Evolutionary conservation across 2,888 invertebrate genomes (phyloP).

Genomic region (Sarcophaga subvicina): DNA sequence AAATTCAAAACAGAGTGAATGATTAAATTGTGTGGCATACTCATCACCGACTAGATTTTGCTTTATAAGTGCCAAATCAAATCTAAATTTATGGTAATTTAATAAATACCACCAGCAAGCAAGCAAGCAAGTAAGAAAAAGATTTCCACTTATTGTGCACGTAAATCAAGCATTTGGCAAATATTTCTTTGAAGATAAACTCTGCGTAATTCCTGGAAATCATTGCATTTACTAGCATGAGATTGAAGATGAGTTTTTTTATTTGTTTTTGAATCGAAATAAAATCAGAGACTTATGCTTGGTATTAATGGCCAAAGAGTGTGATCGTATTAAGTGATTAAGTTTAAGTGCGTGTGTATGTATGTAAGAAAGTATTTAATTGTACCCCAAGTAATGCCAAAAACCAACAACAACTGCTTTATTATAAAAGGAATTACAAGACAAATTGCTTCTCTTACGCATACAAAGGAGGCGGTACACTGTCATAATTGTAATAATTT

Average conservation of each 20-base stretch:
- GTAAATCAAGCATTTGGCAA: conserved; percentile 23
- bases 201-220: background rate
- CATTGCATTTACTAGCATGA: background rate
- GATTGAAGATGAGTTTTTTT: background rate
- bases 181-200: too few species aligned
- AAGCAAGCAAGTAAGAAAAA: background rate
- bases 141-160: conserved; percentile 7
- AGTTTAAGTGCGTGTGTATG: background rate
- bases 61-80: conserved; percentile 41
- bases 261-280: conserved; percentile 5
- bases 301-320: background rate
- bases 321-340: conserved; percentile 29
- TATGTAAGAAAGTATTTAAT: background rate
- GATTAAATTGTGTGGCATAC: background rate
- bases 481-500: too few species aligned
- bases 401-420: too few species aligned
- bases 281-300: conserved; percentile 27
- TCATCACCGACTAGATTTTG: background rate
- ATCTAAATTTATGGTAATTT: conserved; percentile 44
- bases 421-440: too few species aligned
- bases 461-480: background rate
- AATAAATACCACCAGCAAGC: conserved; percentile 15
- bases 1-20: background rate
- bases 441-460: background rate
- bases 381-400: background rate